Evolutionary conservation across 2,888 invertebrate genomes (phyloP).

Genomic region (Scrobipalpa atriplicella): DNA sequence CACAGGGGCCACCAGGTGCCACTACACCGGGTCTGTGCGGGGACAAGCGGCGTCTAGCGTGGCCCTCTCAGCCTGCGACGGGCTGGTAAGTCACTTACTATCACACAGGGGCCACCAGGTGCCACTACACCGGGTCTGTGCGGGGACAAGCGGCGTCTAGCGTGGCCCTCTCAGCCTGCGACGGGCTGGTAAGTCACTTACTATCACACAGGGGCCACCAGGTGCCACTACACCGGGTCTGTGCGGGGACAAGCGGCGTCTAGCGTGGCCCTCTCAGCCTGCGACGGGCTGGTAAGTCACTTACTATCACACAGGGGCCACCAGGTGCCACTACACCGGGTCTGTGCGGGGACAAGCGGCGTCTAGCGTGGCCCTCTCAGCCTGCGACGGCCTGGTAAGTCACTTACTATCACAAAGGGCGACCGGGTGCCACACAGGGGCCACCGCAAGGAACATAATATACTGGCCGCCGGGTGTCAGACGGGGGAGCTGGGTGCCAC

Average conservation of each 20-base stretch:
- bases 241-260: slow-evolving; percentile 78
- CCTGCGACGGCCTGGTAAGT: slow-evolving; percentile 93
- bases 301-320: slow-evolving; percentile 64
- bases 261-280: slow-evolving; percentile 69
- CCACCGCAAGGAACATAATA: too few species aligned
- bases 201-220: slow-evolving; percentile 67
- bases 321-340: slow-evolving; percentile 91
- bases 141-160: slow-evolving; percentile 86
- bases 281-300: slow-evolving; percentile 85
- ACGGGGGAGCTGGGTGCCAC: slow-evolving; percentile 87
- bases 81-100: slow-evolving; percentile 85
- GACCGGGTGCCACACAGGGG: slow-evolving; percentile 84
- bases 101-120: slow-evolving; percentile 75
- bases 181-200: slow-evolving; percentile 89
- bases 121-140: slow-evolving; percentile 91
- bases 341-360: slow-evolving; percentile 86
- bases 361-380: slow-evolving; percentile 90
- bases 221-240: slow-evolving; percentile 91
- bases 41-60: slow-evolving; percentile 87
- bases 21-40: slow-evolving; percentile 88
- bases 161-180: slow-evolving; percentile 91
- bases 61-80: slow-evolving; percentile 91
- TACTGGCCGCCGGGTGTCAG: too few species aligned
- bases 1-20: slow-evolving; percentile 85
- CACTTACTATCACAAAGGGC: slow-evolving; percentile 49